These are phyloP conservation scores for Drosophila ohnishii DNA, from an alignment of 1,140 invertebrate species.

Conservation along the genomic window DNA sequence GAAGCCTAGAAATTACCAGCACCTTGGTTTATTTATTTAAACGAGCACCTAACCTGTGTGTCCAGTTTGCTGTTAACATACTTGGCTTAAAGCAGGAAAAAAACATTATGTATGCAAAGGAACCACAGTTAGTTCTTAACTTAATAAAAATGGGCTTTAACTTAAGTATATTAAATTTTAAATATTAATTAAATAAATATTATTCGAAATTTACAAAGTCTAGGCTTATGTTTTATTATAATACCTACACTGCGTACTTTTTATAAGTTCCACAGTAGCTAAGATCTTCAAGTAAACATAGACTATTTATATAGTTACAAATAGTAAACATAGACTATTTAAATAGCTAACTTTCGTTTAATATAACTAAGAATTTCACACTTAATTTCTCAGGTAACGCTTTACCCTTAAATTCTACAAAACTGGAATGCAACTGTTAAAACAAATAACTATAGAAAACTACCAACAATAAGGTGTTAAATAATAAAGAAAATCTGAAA, in stretches of 20 bases:
- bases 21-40: not conserved
- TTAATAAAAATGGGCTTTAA: not conserved
- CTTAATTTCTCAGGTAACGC: not conserved
- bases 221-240: not conserved
- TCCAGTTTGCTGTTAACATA: not conserved
- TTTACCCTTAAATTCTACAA: not conserved
- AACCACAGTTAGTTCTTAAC: not conserved
- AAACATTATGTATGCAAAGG: not conserved
- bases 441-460: not conserved
- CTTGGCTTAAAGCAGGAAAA: not conserved
- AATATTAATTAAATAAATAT: not conserved
- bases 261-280: too few relatives aligned
- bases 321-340: not conserved
- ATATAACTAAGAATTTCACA: constrained; percentile 1
- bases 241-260: not conserved
- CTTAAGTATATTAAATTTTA: not conserved
- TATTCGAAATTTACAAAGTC: not conserved
- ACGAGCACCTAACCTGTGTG: not conserved
- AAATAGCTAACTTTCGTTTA: not conserved
- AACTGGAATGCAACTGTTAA: not conserved
- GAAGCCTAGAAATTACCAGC: not conserved
- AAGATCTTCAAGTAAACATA: not conserved
- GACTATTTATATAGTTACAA: not conserved
- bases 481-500: not conserved
- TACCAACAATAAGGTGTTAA: not conserved